Percentiles rank a stretch among this genome's conserved stretches.
Evolutionary conservation across 2,113 vertebrate genomes (phyloP).

Genomic region (Gambusia affinis): DNA sequence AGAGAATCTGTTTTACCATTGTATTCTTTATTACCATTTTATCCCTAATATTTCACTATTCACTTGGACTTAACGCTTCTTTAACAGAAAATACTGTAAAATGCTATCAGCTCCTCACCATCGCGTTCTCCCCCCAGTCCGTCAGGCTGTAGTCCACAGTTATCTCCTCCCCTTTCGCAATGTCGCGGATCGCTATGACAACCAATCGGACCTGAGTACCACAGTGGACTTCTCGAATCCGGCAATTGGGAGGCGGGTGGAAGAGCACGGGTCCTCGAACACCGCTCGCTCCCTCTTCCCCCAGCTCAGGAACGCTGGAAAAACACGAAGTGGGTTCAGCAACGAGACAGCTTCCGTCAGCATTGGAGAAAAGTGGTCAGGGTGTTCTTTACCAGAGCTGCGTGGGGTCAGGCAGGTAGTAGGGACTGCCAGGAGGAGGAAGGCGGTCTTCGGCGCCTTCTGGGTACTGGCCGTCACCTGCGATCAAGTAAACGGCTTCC

Average conservation of each 20-base stretch:
- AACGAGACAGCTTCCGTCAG: not conserved
- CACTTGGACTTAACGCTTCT: no score
- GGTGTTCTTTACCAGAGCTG: constrained; percentile 77
- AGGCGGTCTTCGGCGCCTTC: constrained; percentile 78
- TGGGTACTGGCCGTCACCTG: constrained; percentile 80
- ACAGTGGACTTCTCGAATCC: constrained; percentile 82
- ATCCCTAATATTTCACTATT: no score
- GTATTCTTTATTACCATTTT: no score
- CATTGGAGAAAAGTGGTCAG: not conserved
- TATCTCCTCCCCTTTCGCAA: constrained; percentile 83
- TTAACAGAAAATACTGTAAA: no score
- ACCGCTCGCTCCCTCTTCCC: constrained; percentile 76
- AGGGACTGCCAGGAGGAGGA: constrained; percentile 77
- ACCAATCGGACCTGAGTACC: constrained; percentile 82
- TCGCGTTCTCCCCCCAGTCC: constrained; percentile 80
- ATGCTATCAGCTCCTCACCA: constrained; percentile 64
- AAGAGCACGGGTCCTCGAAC: constrained; percentile 80
- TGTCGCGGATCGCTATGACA: constrained; percentile 83
- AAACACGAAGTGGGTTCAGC: not conserved
- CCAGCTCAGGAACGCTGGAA: constrained; percentile 80
- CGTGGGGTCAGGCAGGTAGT: constrained; percentile 79
- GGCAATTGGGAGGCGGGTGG: constrained; percentile 80
- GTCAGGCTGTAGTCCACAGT: constrained; percentile 84
- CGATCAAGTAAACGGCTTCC: not conserved
- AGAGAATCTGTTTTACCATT: no score